Conservation (phyloP, 2,113 vertebrate species). For the Pteronura brasiliensis region DNA sequence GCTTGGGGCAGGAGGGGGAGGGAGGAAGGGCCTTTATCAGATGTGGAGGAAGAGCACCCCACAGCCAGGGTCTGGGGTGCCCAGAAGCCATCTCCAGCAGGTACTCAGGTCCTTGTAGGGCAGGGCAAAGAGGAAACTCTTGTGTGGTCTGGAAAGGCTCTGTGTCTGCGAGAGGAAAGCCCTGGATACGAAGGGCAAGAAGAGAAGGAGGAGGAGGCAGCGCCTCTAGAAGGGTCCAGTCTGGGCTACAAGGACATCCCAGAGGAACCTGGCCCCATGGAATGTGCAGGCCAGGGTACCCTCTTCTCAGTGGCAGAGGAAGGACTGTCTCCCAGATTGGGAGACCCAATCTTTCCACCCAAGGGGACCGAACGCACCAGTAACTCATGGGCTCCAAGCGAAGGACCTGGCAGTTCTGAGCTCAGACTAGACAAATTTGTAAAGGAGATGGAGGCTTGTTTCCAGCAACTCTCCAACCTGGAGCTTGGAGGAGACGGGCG, state of each 20-base stretch:
- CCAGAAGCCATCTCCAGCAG: accelerated
- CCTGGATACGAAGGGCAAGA: accelerated
- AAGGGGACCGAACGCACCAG: neutral
- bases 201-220: neutral
- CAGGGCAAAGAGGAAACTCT: neutral
- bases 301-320: slow-evolving; percentile 35
- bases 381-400: slow-evolving; percentile 15
- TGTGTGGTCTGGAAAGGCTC: accelerated
- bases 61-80: neutral
- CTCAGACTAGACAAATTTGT: slow-evolving; percentile 73
- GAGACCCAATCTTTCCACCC: neutral
- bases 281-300: accelerated
- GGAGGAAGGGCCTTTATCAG: neutral
- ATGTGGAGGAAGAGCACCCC: neutral
- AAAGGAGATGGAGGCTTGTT: slow-evolving; percentile 75
- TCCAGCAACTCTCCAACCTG: slow-evolving; percentile 79
- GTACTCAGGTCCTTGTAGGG: neutral
- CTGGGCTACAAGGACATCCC: accelerated
- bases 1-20: neutral
- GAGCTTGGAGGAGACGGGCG: slow-evolving; percentile 61
- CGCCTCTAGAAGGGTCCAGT: neutral
- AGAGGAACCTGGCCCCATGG: neutral
- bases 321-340: accelerated
- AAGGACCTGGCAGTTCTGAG: slow-evolving; percentile 42
- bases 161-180: neutral